Conservation (phyloP, 2,888 invertebrate species). For the Lasioglossum oenotherae region DNA sequence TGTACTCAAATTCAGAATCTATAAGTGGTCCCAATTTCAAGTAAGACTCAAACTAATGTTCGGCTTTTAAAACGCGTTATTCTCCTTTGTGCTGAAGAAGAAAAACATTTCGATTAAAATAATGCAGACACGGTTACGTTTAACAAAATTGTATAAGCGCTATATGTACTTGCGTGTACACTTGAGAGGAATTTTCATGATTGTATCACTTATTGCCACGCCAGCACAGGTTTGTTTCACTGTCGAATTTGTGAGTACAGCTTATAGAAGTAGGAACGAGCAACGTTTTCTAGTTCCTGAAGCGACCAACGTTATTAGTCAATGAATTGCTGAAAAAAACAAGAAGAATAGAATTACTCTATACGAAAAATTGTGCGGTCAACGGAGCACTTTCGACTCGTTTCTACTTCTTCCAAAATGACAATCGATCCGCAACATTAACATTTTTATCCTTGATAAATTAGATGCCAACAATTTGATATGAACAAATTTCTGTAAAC, state of each 20-base stretch:
- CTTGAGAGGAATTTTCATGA: background rate
- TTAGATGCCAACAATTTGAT: slow-evolving; percentile 65
- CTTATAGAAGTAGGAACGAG: slow-evolving; percentile 61
- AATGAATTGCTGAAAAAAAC: slow-evolving; percentile 21
- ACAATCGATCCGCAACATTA: slow-evolving; percentile 35
- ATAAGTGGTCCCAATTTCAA: slow-evolving; percentile 42
- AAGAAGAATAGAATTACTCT: background rate
- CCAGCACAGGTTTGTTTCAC: slow-evolving; percentile 57
- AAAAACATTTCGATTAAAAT: background rate
- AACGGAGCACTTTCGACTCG: slow-evolving; percentile 42
- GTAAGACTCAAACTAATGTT: slow-evolving; percentile 23
- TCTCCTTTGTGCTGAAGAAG: background rate
- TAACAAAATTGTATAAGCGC: background rate
- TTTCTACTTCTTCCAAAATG: slow-evolving; percentile 51
- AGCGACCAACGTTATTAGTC: background rate
- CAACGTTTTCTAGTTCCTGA: slow-evolving; percentile 1
- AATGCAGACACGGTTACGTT: background rate
- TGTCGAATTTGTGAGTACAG: slow-evolving; percentile 42
- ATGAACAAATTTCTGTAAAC: slow-evolving; percentile 70
- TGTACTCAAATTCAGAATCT: slow-evolving; percentile 24
- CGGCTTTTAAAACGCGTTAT: background rate
- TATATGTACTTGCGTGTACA: background rate
- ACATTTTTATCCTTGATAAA: slow-evolving; percentile 37
- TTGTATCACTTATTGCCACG: background rate
- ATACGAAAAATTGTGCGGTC: slow-evolving; percentile 35